Conservation (phyloP, 2,888 invertebrate species). For the Deilephila elpenor region DNA sequence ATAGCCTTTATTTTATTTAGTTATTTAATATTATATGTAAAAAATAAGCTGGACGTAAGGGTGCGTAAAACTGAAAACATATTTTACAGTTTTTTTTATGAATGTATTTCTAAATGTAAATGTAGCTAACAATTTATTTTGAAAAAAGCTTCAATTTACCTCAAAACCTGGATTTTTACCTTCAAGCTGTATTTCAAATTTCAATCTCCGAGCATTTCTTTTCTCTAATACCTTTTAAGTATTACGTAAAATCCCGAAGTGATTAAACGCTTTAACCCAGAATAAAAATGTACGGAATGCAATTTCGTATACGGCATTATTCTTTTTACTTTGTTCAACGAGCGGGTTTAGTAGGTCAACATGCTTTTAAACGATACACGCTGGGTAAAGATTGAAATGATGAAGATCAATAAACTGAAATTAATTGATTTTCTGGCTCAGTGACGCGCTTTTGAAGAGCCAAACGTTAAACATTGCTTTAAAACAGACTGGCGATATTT, state of each 20-base stretch:
- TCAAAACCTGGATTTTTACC: background rate
- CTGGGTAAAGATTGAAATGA: background rate
- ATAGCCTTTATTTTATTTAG: too few species aligned
- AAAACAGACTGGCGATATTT: background rate
- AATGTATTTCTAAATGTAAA: background rate
- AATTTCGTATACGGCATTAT: conserved; percentile 12
- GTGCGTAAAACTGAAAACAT: too few species aligned
- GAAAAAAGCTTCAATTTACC: background rate
- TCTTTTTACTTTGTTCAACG: conserved; percentile 17
- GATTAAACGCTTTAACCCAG: conserved; percentile 16
- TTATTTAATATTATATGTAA: too few species aligned
- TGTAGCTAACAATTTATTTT: background rate
- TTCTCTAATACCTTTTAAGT: conserved; percentile 12
- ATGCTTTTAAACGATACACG: conserved; percentile 8
- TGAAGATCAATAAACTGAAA: conserved; percentile 8
- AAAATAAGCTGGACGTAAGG: too few species aligned
- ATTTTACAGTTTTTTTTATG: too few species aligned
- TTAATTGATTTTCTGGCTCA: conserved; percentile 12
- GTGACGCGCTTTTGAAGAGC: background rate
- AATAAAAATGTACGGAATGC: conserved; percentile 24
- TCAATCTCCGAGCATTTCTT: background rate
- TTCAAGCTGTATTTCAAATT: background rate
- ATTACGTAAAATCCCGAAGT: background rate
- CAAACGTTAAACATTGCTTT: background rate
- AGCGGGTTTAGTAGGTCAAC: conserved; percentile 15